Evolutionary conservation across 1,140 invertebrate species (phyloP).

Genomic region (Cydia fagiglandana): DNA sequence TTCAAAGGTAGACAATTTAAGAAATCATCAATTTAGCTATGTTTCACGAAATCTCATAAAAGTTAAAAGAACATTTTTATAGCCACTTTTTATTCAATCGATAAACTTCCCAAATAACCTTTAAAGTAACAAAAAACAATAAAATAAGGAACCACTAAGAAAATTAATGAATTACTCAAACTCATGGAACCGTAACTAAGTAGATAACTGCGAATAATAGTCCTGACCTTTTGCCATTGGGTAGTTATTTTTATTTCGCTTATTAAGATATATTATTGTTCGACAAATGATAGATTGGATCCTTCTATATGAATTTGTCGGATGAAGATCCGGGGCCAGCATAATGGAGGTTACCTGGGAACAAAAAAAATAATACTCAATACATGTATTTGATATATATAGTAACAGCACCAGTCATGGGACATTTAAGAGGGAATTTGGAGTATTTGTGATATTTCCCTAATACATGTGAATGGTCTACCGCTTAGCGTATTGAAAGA

Average conservation of each 20-base stretch:
- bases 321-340: slow-evolving; percentile 36
- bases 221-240: slow-evolving; percentile 41
- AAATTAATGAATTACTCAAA: slow-evolving; percentile 20
- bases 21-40: too few relatives aligned
- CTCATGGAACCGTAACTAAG: slow-evolving; percentile 19
- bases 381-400: not conserved
- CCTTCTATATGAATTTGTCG: slow-evolving; percentile 39
- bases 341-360: slow-evolving; percentile 28
- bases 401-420: too few relatives aligned
- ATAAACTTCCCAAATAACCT: not conserved
- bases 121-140: not conserved
- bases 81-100: not conserved
- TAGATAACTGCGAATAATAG: slow-evolving; percentile 14
- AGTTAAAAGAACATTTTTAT: not conserved
- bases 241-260: slow-evolving; percentile 37
- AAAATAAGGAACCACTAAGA: slow-evolving; percentile 13
- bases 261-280: slow-evolving; percentile 46
- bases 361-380: slow-evolving; percentile 26
- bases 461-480: too few relatives aligned
- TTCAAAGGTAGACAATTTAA: too few relatives aligned
- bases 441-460: too few relatives aligned
- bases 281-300: slow-evolving; percentile 45
- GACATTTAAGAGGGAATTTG: too few relatives aligned
- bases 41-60: not conserved
- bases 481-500: too few relatives aligned